Conservation (phyloP, 2,888 invertebrate genomes). For the Lamellibrachia columna region DNA sequence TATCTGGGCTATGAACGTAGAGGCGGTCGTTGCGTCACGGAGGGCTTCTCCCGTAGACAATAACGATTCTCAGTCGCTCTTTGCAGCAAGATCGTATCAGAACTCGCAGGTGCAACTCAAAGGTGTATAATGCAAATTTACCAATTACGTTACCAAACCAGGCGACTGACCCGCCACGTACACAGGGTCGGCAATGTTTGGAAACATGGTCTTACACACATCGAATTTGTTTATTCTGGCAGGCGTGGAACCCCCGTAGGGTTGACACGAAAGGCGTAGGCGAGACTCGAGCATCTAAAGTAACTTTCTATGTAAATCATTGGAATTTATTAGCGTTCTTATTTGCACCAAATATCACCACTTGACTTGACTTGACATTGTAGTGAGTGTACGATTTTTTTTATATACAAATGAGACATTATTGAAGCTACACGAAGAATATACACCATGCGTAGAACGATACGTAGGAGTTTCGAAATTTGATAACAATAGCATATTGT, state of each 20-base stretch:
- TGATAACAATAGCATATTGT: neutral
- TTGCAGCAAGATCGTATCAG: neutral
- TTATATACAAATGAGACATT: neutral
- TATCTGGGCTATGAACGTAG: neutral
- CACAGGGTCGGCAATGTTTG: neutral
- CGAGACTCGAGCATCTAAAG: neutral
- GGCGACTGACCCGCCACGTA: neutral
- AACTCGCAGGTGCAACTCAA: neutral
- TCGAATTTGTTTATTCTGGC: neutral
- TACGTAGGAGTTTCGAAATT: neutral
- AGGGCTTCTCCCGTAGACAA: neutral
- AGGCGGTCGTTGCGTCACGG: neutral
- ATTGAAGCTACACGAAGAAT: neutral
- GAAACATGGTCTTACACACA: neutral
- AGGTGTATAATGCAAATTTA: neutral
- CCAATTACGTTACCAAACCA: neutral
- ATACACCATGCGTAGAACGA: neutral
- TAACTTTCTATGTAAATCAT: neutral
- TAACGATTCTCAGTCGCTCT: neutral
- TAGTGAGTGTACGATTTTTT: neutral
- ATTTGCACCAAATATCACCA: neutral
- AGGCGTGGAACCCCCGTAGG: neutral
- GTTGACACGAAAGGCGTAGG: neutral
- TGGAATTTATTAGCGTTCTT: neutral
- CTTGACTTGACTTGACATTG: neutral